phyloP scores from a whole-genome alignment of 2,888 invertebrate species.

The Phoronis australis region DNA sequence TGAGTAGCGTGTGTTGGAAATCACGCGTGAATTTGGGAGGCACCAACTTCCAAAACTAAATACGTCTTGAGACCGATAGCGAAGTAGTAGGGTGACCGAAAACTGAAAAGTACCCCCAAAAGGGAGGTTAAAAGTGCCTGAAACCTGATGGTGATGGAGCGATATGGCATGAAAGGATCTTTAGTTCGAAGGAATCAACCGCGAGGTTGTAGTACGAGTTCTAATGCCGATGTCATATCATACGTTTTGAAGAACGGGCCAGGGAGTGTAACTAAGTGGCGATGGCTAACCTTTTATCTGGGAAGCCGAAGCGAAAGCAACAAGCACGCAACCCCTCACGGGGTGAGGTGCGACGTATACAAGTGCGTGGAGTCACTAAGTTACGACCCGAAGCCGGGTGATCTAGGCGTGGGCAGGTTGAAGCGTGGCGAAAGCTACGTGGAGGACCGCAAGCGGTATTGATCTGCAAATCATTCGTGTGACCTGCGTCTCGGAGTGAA shows the following conservation, averaged over 20 bases:
- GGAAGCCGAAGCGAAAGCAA: conserved; percentile 10
- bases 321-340: too few species aligned
- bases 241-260: conserved; percentile 14
- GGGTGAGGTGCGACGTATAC: conserved; percentile 9
- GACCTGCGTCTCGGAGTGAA: conserved; percentile 11
- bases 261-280: conserved; percentile 4
- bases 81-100: conserved; percentile 14
- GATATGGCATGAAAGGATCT: too few species aligned
- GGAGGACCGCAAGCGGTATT: conserved; percentile 9
- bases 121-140: conserved; percentile 12
- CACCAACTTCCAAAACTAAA: too few species aligned
- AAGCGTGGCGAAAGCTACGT: conserved; percentile 3
- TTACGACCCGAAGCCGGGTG: conserved; percentile 9
- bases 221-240: conserved; percentile 5
- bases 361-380: conserved; percentile 4
- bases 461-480: conserved; percentile 10
- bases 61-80: conserved; percentile 10
- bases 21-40: too few species aligned
- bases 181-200: too few species aligned
- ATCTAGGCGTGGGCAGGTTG: conserved; percentile 9
- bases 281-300: conserved; percentile 5
- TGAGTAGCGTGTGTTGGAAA: too few species aligned
- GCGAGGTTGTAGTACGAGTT: too few species aligned
- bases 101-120: conserved; percentile 14
- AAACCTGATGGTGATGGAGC: conserved; percentile 6